phyloP scores from a whole-genome alignment of 2,113 vertebrate genomes.

The Hystrix brachyura region DNA sequence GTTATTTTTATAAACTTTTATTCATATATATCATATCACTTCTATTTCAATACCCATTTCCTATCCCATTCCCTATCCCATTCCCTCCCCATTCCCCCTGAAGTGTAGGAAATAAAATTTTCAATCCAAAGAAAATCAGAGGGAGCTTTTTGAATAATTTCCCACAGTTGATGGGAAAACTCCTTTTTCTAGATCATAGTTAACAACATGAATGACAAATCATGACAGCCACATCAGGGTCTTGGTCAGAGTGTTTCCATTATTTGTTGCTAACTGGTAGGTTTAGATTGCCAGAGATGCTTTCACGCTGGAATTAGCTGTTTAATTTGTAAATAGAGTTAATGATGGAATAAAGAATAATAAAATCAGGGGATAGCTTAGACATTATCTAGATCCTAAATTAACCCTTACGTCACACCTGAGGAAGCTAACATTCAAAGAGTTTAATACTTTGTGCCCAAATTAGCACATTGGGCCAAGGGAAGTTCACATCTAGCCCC shows the following conservation, averaged over 20 bases:
- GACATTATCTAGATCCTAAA: background rate
- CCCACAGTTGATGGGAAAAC: background rate
- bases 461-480: background rate
- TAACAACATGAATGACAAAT: background rate
- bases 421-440: background rate
- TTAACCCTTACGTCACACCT: background rate
- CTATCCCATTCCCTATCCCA: background rate
- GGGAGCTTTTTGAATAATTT: background rate
- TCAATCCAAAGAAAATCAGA: background rate
- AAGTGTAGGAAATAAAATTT: background rate
- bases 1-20: constrained; percentile 30
- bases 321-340: constrained; percentile 49
- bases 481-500: background rate
- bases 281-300: constrained; percentile 29
- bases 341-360: constrained; percentile 21
- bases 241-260: background rate
- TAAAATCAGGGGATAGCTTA: background rate
- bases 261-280: background rate
- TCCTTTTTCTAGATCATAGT: background rate
- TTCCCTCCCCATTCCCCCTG: accelerated
- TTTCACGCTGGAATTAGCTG: background rate
- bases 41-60: background rate
- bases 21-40: background rate
- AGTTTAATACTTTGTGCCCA: background rate
- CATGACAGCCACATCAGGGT: background rate